Base-by-base conservation (phyloP, 2,888 invertebrate genomes). In the Apamea sordens region DNA sequence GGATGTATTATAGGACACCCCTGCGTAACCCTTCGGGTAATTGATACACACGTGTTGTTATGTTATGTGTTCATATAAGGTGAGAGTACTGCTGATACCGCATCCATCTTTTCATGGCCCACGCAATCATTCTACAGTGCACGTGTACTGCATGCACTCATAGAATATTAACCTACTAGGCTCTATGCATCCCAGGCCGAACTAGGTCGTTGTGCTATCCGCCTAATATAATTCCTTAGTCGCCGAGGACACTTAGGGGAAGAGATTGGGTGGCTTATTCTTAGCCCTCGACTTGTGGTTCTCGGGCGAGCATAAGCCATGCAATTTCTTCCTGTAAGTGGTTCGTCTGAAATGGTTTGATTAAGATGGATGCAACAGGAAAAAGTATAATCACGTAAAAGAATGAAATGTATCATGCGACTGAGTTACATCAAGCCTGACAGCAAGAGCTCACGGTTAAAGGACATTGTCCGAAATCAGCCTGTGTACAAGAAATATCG, bases 171-270 rank as follows among this genome's bases (percentile, higher is more conserved):
- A 47, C 18, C 71, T 47, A 36, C 7, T 44, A 64, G 15, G 36
- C 32, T 50, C 64, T 50, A 67, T 59, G 44, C 47, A 73, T n/a
- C 24, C 15, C 21, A 70, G 41, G 10, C 36, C 10, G 24, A 72
- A 82, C 68, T 82, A 74, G 74, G 78, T 78, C 82, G 72, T 65
- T 41, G 67, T 82, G 53, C 68, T 59, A 77, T 65, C 72, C 64
- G 47, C 82, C 36, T 85, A 69, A 82, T 73, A 82, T 84, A 85
- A 84, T 85, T 84, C 73, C 71, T 68, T 64, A 84, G 65, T 64
- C 74, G n/a, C 44, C 36, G 65, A 72, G 59, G 56, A 81, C 74
- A 68, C 78, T 82, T 73, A 85, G 18, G 81, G 15, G 61, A 85
- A 68, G 82, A 82, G 78, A 85, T 85, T 84, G 84, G 64, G 21